A percentile compares a stretch with the other conserved stretches of the same genome.
Conservation (phyloP, 2,888 invertebrate species). For the Cephonodes hylas region DNA sequence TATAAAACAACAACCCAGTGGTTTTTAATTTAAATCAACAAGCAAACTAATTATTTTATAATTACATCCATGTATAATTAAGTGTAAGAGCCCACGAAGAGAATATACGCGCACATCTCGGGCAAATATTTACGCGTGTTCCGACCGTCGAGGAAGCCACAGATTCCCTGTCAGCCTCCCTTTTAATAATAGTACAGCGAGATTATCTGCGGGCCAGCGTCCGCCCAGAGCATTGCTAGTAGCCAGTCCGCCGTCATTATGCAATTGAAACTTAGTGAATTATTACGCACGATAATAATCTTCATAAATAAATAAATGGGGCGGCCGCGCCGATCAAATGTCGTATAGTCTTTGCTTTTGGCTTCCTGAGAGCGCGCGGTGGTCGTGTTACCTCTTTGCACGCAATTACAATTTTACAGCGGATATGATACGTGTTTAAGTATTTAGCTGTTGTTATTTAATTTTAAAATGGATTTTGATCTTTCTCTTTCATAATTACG, state of each 20-base stretch:
- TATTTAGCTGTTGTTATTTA: neutral
- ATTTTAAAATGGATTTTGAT: too few species aligned
- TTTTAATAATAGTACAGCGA: constrained; percentile 74
- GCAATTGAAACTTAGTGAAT: constrained; percentile 81
- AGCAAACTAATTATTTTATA: constrained; percentile 6
- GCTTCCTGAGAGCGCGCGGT: constrained; percentile 32
- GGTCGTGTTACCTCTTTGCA: neutral
- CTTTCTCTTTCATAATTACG: too few species aligned
- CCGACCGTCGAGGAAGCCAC: constrained; percentile 46
- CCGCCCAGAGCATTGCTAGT: constrained; percentile 68
- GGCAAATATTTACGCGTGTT: constrained; percentile 2
- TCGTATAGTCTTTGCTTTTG: too few species aligned
- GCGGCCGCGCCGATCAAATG: constrained; percentile 24
- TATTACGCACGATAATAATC: constrained; percentile 79
- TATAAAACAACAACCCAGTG: neutral
- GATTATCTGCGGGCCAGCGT: constrained; percentile 65
- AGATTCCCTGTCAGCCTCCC: constrained; percentile 64
- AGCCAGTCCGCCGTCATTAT: constrained; percentile 77
- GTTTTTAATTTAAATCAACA: neutral
- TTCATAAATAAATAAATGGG: constrained; percentile 69
- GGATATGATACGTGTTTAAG: neutral
- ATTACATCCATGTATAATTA: constrained; percentile 18
- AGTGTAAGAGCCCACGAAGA: constrained; percentile 20
- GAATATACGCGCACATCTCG: constrained; percentile 18
- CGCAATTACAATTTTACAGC: too few species aligned